phyloP scores from a whole-genome alignment of 2,113 vertebrate species.

The Clarias gariepinus region DNA sequence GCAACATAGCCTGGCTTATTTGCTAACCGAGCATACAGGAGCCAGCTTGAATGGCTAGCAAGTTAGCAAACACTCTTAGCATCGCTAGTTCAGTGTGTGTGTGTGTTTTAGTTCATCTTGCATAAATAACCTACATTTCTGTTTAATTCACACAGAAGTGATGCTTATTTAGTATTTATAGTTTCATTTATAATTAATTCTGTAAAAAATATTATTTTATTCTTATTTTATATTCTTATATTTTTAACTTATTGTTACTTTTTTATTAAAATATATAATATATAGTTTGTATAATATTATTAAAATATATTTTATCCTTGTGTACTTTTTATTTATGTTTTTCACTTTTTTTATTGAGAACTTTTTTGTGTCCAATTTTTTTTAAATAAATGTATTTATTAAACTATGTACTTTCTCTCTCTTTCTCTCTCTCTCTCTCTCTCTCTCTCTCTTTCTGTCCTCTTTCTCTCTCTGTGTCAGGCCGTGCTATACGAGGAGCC shows the following conservation, averaged over 20 bases:
- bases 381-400: background rate
- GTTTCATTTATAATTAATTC: background rate
- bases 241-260: background rate
- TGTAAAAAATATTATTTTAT: background rate
- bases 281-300: too few relatives aligned
- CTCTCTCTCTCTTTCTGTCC: background rate
- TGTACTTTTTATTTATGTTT: background rate
- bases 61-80: background rate
- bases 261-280: too few relatives aligned
- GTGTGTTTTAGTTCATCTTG: too few relatives aligned
- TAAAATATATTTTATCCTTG: background rate
- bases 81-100: background rate
- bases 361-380: background rate
- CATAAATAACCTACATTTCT: background rate
- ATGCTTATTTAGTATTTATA: background rate
- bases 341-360: background rate
- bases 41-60: background rate
- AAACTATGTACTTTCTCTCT: too few relatives aligned
- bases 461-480: slow-evolving; percentile 68
- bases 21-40: background rate
- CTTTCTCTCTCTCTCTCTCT: background rate
- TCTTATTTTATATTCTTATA: too few relatives aligned
- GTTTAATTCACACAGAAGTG: background rate
- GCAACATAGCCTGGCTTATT: background rate
- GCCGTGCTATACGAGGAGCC: slow-evolving; percentile 87